A percentile compares a stretch with the other conserved stretches of the same genome.
Conservation (phyloP, 2,797 vertebrate species). For the Eospalax fontanierii region DNA sequence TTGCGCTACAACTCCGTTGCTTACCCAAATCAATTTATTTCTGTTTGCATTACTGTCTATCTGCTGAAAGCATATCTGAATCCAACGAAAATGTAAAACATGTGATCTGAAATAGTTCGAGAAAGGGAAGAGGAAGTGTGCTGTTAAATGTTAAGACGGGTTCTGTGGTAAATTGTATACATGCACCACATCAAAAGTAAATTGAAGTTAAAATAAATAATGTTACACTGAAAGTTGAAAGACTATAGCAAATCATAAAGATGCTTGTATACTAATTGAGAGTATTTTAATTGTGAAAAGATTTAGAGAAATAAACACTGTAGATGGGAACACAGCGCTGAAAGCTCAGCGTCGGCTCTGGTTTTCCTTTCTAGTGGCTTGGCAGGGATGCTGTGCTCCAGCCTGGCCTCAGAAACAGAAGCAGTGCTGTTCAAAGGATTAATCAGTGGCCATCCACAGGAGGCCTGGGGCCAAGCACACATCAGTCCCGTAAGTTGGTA, state of each 20-base stretch:
- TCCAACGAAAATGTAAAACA: conserved; percentile 84
- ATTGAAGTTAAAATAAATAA: conserved; percentile 77
- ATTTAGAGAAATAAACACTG: conserved; percentile 85
- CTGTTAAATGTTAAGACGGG: conserved; percentile 82
- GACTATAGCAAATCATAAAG: conserved; percentile 76
- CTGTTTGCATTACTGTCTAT: conserved; percentile 82
- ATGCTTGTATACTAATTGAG: conserved; percentile 86
- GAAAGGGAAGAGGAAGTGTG: conserved; percentile 78
- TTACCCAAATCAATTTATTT: conserved; percentile 81
- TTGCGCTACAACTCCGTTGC: conserved; percentile 75
- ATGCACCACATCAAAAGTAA: conserved; percentile 85
- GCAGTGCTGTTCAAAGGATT: conserved; percentile 79
- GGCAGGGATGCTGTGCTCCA: conserved; percentile 66
- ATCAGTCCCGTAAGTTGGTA: neutral
- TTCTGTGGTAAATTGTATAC: conserved; percentile 85
- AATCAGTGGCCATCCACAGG: conserved; percentile 70
- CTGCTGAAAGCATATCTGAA: conserved; percentile 83
- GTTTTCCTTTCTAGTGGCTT: conserved; percentile 85
- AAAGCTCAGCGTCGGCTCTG: conserved; percentile 74
- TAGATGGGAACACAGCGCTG: conserved; percentile 77
- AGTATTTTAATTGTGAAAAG: conserved; percentile 86
- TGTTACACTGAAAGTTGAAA: conserved; percentile 86
- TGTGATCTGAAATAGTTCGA: conserved; percentile 80
- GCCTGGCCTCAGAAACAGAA: conserved; percentile 76
- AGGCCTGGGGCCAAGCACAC: conserved; percentile 42